Evolutionary conservation across 2,113 vertebrate genomes (phyloP).

Genomic region (Alouatta palliata): DNA sequence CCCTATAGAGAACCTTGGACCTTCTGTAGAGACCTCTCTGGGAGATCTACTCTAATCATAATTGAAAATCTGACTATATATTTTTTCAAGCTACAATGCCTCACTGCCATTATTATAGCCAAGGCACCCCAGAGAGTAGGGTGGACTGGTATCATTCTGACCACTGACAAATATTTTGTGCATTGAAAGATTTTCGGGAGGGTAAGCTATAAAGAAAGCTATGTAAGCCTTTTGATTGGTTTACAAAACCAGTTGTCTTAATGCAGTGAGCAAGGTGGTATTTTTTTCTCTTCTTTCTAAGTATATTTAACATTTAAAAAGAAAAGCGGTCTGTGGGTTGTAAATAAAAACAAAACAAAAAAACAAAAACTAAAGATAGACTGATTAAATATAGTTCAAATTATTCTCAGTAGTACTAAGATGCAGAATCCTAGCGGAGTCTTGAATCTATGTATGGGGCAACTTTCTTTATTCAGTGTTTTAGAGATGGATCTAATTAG

Average conservation of each 20-base stretch:
- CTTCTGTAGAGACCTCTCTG: conserved; percentile 13
- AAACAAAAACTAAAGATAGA: conserved; percentile 18
- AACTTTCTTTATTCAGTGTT: conserved; percentile 37
- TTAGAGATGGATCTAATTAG: conserved; percentile 56
- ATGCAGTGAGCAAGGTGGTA: conserved; percentile 18
- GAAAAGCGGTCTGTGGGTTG: not conserved
- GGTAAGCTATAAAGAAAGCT: not conserved
- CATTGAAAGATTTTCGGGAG: not conserved
- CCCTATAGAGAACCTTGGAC: conserved; percentile 3
- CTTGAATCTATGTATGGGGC: conserved; percentile 2
- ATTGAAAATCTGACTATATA: conserved; percentile 16
- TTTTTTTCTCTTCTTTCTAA: not conserved
- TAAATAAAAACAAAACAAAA: not conserved
- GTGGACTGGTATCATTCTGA: not conserved
- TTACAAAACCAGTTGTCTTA: conserved; percentile 25
- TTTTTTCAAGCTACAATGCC: not conserved
- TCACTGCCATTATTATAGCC: not conserved
- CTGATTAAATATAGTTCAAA: conserved; percentile 38
- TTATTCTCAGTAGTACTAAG: conserved; percentile 7
- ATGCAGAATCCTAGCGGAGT: not conserved
- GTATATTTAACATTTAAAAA: not conserved
- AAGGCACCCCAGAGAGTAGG: not conserved
- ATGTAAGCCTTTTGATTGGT: not conserved
- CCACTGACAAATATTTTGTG: not conserved
- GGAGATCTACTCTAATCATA: conserved; percentile 33